Evolutionary conservation across 2,888 invertebrate species (phyloP).

Genomic region (Heliconius ethilla): DNA sequence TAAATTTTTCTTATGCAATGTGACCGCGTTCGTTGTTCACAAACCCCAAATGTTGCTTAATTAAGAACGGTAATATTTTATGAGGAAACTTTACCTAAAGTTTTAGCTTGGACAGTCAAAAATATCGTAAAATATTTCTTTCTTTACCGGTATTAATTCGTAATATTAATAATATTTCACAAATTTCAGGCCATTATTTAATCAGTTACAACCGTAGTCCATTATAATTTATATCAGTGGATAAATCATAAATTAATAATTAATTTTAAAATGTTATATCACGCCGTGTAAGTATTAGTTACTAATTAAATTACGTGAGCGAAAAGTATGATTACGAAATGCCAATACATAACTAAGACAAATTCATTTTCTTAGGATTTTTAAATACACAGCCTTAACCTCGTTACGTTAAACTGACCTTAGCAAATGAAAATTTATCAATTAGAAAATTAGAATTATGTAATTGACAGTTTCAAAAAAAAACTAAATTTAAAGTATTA

Average conservation of each 20-base stretch:
- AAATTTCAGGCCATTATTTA: background rate
- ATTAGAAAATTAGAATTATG: background rate
- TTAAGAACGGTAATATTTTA: background rate
- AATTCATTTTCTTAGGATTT: slow-evolving; percentile 3
- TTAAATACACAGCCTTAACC: slow-evolving; percentile 13
- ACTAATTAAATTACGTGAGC: slow-evolving; percentile 29
- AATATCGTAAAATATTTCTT: background rate
- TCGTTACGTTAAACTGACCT: slow-evolving; percentile 2
- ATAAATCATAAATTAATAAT: background rate
- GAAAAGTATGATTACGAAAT: slow-evolving; percentile 9
- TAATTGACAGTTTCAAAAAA: background rate
- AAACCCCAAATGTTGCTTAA: background rate
- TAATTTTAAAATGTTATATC: background rate
- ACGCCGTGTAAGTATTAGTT: background rate
- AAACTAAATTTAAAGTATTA: background rate
- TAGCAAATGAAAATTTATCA: background rate
- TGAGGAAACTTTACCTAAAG: background rate
- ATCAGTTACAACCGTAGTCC: background rate
- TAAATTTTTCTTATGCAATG: slow-evolving; percentile 11
- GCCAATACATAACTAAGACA: slow-evolving; percentile 8
- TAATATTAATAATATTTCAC: background rate
- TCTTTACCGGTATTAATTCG: background rate
- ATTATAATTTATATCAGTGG: slow-evolving; percentile 1
- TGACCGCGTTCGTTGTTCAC: background rate
- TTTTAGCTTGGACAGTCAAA: background rate